A percentile compares a stretch with the other conserved stretches of the same genome.
These are phyloP conservation scores for Entomobrya multifasciata DNA, from an alignment of 2,888 invertebrate species.

Conservation along the genomic window DNA sequence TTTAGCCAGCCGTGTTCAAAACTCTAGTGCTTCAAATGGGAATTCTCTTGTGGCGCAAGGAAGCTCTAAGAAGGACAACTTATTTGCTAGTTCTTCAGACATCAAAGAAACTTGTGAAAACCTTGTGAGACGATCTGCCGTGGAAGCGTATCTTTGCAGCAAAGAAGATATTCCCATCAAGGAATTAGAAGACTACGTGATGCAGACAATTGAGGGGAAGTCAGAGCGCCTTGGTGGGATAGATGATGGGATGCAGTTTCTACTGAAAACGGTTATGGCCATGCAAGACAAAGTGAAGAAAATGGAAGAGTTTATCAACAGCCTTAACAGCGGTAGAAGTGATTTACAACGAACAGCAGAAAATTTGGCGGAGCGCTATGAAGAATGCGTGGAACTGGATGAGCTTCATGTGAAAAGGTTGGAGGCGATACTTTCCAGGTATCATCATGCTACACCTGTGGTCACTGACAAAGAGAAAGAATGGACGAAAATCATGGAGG, in stretches of 20 bases:
- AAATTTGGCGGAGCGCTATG: conserved; percentile 73
- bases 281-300: conserved; percentile 71
- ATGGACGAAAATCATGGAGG: conserved; percentile 67
- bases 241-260: conserved; percentile 70
- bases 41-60: not conserved
- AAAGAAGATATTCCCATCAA: conserved; percentile 69
- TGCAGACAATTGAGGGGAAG: conserved; percentile 61
- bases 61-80: not conserved
- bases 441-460: conserved; percentile 73
- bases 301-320: conserved; percentile 65
- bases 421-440: conserved; percentile 69
- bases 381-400: conserved; percentile 71
- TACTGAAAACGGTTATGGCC: conserved; percentile 61
- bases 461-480: conserved; percentile 75
- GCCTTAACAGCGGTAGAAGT: conserved; percentile 43
- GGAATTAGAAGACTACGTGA: conserved; percentile 68
- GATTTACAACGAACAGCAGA: conserved; percentile 72
- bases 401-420: conserved; percentile 72
- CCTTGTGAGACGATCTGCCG: conserved; percentile 54
- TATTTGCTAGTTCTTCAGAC: conserved; percentile 33
- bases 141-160: conserved; percentile 73
- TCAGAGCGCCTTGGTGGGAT: conserved; percentile 56
- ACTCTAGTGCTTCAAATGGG: not conserved
- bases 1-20: not conserved
- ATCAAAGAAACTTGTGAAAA: conserved; percentile 57